phyloP scores from a whole-genome alignment of 2,797 vertebrate genomes.

The Micromesistius poutassou region DNA sequence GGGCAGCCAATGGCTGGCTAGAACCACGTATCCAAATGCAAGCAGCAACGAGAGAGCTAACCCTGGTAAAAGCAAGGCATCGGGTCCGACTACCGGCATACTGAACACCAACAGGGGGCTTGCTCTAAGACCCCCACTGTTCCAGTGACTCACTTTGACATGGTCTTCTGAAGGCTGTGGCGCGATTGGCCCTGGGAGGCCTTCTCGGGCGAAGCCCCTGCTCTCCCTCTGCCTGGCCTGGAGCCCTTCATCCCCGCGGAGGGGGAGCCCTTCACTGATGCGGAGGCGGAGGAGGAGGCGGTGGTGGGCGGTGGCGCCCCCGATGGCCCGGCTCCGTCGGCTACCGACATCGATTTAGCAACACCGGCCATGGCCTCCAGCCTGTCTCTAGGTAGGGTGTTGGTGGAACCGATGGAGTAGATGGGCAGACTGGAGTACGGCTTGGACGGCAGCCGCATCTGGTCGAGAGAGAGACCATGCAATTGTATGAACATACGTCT shows the following conservation, averaged over 20 bases:
- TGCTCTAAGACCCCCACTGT: not conserved
- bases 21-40: not conserved
- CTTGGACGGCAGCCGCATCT: conserved; percentile 97
- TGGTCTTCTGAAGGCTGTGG: conserved; percentile 74
- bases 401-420: conserved; percentile 91
- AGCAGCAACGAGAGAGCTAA: too few species aligned
- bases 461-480: conserved; percentile 12
- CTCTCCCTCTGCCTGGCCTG: conserved; percentile 24
- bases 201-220: conserved; percentile 75
- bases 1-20: not conserved
- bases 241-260: not conserved
- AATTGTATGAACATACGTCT: conserved; percentile 9
- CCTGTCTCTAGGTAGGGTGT: conserved; percentile 82
- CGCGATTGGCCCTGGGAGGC: conserved; percentile 79
- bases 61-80: too few species aligned
- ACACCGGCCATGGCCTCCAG: conserved; percentile 49
- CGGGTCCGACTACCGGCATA: too few species aligned
- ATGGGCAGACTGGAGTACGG: conserved; percentile 93
- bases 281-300: not conserved
- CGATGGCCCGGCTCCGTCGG: conserved; percentile 36
- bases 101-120: too few species aligned
- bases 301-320: conserved; percentile 5
- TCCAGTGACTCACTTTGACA: conserved; percentile 70
- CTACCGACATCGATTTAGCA: conserved; percentile 55
- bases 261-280: conserved; percentile 1